phyloP scores from a whole-genome alignment of 1,140 invertebrate genomes.

The Magallana ariakensis region DNA sequence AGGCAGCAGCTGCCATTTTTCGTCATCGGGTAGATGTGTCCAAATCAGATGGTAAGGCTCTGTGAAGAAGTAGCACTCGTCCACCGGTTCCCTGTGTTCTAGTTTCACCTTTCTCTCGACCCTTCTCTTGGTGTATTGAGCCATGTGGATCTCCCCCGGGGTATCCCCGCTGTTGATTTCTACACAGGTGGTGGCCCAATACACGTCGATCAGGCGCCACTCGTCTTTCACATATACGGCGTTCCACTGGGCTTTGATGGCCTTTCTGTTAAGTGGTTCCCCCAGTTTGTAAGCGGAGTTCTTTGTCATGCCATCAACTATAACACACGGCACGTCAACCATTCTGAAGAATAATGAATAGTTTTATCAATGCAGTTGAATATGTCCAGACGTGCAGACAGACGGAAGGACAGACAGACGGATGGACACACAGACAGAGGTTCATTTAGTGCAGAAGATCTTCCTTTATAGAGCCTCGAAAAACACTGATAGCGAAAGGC shows the following conservation, averaged over 20 bases:
- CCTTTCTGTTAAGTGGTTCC: conserved; percentile 59
- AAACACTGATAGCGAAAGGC: no score
- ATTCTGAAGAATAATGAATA: conserved; percentile 49
- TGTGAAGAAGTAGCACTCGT: conserved; percentile 80
- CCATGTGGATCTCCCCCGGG: neutral
- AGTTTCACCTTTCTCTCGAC: neutral
- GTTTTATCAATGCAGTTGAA: neutral
- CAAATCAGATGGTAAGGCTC: conserved; percentile 81
- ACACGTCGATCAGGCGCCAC: conserved; percentile 66
- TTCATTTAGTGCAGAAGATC: no score
- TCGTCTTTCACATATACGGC: conserved; percentile 63
- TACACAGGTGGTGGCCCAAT: conserved; percentile 67
- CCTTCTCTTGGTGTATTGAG: neutral
- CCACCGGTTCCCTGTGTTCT: conserved; percentile 64
- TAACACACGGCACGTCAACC: conserved; percentile 63
- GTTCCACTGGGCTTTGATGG: conserved; percentile 66
- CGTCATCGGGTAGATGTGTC: conserved; percentile 80
- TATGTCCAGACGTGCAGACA: neutral
- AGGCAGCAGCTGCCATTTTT: conserved; percentile 63
- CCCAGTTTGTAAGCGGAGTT: conserved; percentile 66
- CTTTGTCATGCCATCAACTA: conserved; percentile 65
- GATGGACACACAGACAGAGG: no score
- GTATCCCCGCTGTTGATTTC: conserved; percentile 46
- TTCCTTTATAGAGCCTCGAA: no score
- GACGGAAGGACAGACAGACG: no score